These are phyloP conservation scores for Spea multiplicata DNA, from an alignment of 2,113 vertebrate species.

Conservation along the genomic window DNA sequence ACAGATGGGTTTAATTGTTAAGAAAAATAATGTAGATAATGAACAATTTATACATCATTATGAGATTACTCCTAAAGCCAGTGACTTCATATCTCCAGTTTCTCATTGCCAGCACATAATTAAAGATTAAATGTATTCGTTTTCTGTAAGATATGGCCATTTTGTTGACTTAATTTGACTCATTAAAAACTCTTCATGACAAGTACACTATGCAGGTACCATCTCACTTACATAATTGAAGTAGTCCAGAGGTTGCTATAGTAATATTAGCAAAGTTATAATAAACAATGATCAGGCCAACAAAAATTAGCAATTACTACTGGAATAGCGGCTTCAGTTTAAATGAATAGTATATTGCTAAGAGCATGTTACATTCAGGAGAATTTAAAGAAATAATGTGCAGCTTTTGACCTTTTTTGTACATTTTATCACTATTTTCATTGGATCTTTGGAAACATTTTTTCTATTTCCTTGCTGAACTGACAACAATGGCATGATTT, in stretches of 20 bases:
- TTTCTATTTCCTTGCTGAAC: too few species aligned
- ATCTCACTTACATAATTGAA: not conserved
- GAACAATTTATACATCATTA: not conserved
- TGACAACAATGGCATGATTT: too few species aligned
- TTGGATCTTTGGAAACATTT: too few species aligned
- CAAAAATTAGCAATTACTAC: not conserved
- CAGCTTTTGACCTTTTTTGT: too few species aligned
- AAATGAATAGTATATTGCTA: too few species aligned
- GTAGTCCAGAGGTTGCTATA: not conserved
- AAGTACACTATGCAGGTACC: not conserved
- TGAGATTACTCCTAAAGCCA: not conserved
- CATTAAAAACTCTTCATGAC: not conserved
- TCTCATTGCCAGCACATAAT: not conserved
- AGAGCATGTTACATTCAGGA: too few species aligned
- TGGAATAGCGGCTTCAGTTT: not conserved
- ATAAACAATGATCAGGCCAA: not conserved
- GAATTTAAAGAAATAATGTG: too few species aligned
- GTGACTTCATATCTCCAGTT: not conserved
- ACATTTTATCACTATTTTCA: too few species aligned
- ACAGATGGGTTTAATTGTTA: not conserved
- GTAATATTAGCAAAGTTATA: not conserved
- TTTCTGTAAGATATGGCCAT: not conserved
- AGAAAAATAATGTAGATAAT: not conserved
- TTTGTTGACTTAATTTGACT: not conserved
- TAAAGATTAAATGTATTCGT: not conserved